A percentile compares a stretch with the other conserved stretches of the same genome.
These are phyloP conservation scores for Catamblyrhynchus diadema DNA, from an alignment of 2,797 vertebrate species.

Conservation along the genomic window DNA sequence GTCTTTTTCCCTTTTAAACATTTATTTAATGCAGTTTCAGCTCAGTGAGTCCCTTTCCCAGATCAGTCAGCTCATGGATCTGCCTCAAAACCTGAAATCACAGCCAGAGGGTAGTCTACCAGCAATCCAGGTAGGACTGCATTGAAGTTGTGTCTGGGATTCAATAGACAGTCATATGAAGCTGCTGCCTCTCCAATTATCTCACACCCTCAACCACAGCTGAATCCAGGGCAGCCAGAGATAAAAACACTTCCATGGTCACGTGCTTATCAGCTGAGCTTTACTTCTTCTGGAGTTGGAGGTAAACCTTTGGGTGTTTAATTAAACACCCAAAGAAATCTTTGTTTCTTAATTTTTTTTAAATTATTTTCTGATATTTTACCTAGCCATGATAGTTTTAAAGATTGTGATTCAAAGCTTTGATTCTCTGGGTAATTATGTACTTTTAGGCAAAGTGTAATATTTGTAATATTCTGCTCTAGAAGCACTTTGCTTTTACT, in stretches of 20 bases:
- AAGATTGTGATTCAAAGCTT: neutral
- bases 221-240: neutral
- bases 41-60: neutral
- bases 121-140: neutral
- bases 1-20: fast-evolving
- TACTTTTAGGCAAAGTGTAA: neutral
- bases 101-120: neutral
- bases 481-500: neutral
- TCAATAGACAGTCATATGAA: neutral
- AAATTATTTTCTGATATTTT: neutral
- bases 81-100: neutral
- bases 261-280: neutral
- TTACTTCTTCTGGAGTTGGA: neutral
- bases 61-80: neutral
- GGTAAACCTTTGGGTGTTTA: neutral
- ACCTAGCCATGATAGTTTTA: neutral
- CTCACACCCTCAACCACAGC: neutral
- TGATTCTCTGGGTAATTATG: neutral
- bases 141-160: neutral
- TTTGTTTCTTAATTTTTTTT: no score
- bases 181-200: neutral
- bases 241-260: neutral
- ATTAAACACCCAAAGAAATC: no score
- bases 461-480: neutral
- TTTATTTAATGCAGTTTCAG: neutral